Base-by-base conservation (phyloP, 2,888 invertebrate species). In the Thereva nobilitata region DNA sequence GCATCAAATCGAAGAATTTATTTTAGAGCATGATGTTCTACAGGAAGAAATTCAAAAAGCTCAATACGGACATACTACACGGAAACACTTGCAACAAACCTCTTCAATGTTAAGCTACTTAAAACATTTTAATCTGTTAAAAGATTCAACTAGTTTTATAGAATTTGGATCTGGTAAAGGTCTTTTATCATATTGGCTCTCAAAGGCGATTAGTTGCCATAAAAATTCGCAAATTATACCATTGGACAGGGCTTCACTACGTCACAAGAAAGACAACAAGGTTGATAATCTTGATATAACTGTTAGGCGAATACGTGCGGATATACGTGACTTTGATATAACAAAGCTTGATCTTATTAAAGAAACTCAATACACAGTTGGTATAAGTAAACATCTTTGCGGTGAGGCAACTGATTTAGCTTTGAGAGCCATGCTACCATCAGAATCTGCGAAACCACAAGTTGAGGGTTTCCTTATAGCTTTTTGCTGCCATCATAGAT, bases 91-190 rank as follows among this genome's bases (percentile, higher is more conserved):
- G 72, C 79, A 87, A 23, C 95, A 95, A 80, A 89, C 88, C 63
- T 88, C 93, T 2, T 88, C 91, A 0, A 82, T 95, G 68, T 79
- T 95, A 67, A 89, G 88, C 47, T 84, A 91, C 65, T 79, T 92
- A 50, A 84, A 89, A 66, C 78, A 82, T 0, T 83, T 86, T 68
- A 81, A 84, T 1, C 82, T 93, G 47, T 79, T 91, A 1, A 75
- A 74, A 8, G 81, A 86, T 7, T 77, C 84, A 34, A 89, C 89
- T 0, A 90, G 91, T 79, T 94, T 87, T 73, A 85, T 95, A 67
- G 95, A 95, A 79, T 89, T 94, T 75, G 95, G 95, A 0, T 94
- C 94, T 8, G 95, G 95, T n/a, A 92, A 91, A 85, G 95, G 93
- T 0, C 89, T 90, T 72, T 77, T 95, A 57, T 90, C 92, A 7